Evolutionary conservation across 2,888 invertebrate species (phyloP).

Genomic region (Isoperla grammatica): DNA sequence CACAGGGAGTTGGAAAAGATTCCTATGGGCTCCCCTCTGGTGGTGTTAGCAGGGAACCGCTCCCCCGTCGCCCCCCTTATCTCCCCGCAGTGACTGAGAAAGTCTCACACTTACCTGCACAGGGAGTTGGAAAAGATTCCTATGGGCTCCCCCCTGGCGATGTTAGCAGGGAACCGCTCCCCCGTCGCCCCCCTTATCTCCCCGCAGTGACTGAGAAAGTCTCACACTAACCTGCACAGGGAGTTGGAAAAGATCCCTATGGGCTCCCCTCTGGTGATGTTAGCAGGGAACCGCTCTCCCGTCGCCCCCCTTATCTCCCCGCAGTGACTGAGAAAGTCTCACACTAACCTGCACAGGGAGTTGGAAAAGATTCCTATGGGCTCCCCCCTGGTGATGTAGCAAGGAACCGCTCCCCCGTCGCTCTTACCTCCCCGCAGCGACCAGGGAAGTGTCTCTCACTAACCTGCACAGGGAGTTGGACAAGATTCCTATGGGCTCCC

Average conservation of each 20-base stretch:
- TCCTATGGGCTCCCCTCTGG: conserved; percentile 51
- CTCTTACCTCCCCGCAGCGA: conserved; percentile 55
- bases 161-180: conserved; percentile 67
- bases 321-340: too few relatives aligned
- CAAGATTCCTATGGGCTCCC: conserved; percentile 57
- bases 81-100: conserved; percentile 52
- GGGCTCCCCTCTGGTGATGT: conserved; percentile 50
- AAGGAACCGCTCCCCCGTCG: conserved; percentile 73
- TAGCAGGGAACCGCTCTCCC: conserved; percentile 66
- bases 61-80: conserved; percentile 71
- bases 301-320: too few relatives aligned
- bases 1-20: conserved; percentile 74
- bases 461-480: conserved; percentile 68
- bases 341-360: conserved; percentile 62
- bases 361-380: conserved; percentile 62
- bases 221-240: conserved; percentile 55
- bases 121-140: conserved; percentile 67
- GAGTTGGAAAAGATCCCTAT: conserved; percentile 67
- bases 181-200: conserved; percentile 67
- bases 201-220: conserved; percentile 55
- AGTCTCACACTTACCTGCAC: conserved; percentile 53
- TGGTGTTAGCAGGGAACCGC: conserved; percentile 63
- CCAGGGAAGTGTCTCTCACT: conserved; percentile 40
- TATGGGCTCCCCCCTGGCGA: conserved; percentile 53
- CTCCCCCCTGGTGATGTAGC: conserved; percentile 53